These are phyloP conservation scores for Nasua narica DNA, from an alignment of 2,797 vertebrate species.

Conservation along the genomic window DNA sequence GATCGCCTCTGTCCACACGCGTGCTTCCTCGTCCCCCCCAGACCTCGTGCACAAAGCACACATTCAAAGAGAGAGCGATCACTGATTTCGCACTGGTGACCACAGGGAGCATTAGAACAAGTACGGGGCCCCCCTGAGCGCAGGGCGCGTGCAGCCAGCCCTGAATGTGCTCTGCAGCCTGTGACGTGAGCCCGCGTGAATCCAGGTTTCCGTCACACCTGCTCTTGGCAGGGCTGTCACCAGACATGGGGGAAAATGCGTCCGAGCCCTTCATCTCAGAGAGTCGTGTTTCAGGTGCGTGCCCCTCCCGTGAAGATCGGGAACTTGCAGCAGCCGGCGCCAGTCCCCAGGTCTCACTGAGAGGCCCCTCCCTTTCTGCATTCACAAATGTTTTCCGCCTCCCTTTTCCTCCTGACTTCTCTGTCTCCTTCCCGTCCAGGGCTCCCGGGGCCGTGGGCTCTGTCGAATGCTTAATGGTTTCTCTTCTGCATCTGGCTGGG, in stretches of 20 bases:
- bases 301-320: background rate
- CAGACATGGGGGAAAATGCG: background rate
- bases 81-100: background rate
- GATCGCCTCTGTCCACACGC: accelerated
- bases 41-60: background rate
- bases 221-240: background rate
- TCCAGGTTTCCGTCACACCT: too few relatives aligned
- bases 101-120: background rate
- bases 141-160: background rate
- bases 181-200: background rate
- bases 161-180: background rate
- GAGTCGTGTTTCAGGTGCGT: background rate
- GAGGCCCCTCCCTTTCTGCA: background rate
- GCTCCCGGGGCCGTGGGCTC: background rate
- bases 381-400: background rate
- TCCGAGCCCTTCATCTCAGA: background rate
- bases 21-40: background rate
- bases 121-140: accelerated
- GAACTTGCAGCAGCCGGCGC: accelerated
- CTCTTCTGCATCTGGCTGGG: background rate
- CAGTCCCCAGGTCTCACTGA: background rate
- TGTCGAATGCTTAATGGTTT: background rate
- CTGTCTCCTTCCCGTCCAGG: background rate
- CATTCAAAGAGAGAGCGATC: background rate
- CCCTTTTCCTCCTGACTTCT: background rate